Percentiles rank a stretch among this genome's conserved stretches.
These are phyloP conservation scores for Myiopsitta monachus DNA, from an alignment of 2,113 vertebrate genomes.

Conservation along the genomic window DNA sequence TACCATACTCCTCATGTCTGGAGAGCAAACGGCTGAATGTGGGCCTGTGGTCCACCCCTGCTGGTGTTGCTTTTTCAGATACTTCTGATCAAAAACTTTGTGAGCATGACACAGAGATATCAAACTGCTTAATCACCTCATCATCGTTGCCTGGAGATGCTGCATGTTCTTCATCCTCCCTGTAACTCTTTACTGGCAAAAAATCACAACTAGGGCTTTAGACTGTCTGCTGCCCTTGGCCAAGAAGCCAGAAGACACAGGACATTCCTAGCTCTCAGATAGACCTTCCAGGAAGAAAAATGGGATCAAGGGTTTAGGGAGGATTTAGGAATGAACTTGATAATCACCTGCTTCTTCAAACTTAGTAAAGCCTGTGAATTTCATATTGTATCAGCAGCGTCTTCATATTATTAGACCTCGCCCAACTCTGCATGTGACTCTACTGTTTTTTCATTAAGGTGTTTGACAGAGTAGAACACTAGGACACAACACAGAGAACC, in stretches of 20 bases:
- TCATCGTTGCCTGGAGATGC: constrained; percentile 81
- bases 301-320: neutral
- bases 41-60: constrained; percentile 33
- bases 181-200: constrained; percentile 76
- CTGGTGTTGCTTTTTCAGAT: constrained; percentile 47
- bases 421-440: neutral
- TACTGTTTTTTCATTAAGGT: neutral
- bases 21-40: constrained; percentile 73
- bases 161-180: constrained; percentile 71
- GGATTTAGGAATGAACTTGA: neutral
- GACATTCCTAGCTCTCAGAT: neutral
- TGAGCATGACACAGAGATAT: constrained; percentile 82
- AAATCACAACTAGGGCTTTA: neutral
- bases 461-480: neutral
- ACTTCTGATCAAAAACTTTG: constrained; percentile 73
- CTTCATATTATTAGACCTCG: neutral
- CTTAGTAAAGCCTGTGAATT: neutral
- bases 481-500: neutral
- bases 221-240: neutral
- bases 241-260: neutral
- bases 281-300: neutral
- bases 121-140: constrained; percentile 83
- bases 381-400: neutral
- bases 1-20: constrained; percentile 71
- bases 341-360: neutral